Percentiles rank a stretch among this genome's conserved stretches.
phyloP scores from a whole-genome alignment of 2,888 invertebrate genomes.

The Macrosoma leucophasiata region DNA sequence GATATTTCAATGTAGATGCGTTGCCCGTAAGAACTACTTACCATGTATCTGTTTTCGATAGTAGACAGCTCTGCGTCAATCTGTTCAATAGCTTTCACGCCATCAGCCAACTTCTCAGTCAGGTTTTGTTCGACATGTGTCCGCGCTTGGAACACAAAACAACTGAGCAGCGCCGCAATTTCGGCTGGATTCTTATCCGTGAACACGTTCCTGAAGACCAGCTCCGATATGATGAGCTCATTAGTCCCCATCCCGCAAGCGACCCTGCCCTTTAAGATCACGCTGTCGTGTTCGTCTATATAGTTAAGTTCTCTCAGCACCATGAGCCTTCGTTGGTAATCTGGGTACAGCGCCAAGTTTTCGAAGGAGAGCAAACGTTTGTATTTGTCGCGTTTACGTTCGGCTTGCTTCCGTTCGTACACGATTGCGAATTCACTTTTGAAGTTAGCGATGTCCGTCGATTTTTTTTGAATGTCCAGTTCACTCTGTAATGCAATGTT shows the following conservation, averaged over 20 bases:
- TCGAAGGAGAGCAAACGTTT: slow-evolving; percentile 87
- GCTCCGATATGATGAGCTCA: slow-evolving; percentile 94
- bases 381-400: slow-evolving; percentile 80
- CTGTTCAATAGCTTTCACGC: slow-evolving; percentile 80
- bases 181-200: slow-evolving; percentile 91
- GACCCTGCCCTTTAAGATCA: slow-evolving; percentile 63
- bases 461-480: slow-evolving; percentile 71
- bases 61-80: slow-evolving; percentile 81
- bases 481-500: slow-evolving; percentile 45
- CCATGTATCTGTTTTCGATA: slow-evolving; percentile 79
- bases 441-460: slow-evolving; percentile 86
- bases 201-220: slow-evolving; percentile 93
- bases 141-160: slow-evolving; percentile 93
- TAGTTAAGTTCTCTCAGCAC: slow-evolving; percentile 86
- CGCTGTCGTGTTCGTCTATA: slow-evolving; percentile 66
- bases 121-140: slow-evolving; percentile 76
- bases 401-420: slow-evolving; percentile 83
- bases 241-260: slow-evolving; percentile 76
- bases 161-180: slow-evolving; percentile 95
- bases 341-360: slow-evolving; percentile 90
- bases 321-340: slow-evolving; percentile 88
- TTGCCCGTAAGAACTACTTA: too few relatives aligned
- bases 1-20: too few relatives aligned
- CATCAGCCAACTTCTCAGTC: slow-evolving; percentile 75
- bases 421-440: slow-evolving; percentile 85